Conservation (phyloP, 1,140 invertebrate genomes). For the Camponotus floridanus region DNA sequence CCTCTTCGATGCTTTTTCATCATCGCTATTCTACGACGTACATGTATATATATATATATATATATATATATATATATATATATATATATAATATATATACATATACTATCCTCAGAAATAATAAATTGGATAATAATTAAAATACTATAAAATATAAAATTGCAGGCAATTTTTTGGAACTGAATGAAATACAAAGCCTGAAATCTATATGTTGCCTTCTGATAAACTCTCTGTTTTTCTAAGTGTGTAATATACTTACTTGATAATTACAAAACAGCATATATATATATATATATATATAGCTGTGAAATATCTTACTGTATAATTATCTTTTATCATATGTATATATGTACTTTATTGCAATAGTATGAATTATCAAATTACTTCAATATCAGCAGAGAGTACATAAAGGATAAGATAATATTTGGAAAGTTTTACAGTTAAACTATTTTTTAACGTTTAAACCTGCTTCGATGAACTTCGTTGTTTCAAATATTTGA, state of each 20-base stretch:
- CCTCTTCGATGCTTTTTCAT: constrained; percentile 35
- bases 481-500: constrained; percentile 10
- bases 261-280: background rate
- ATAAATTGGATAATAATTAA: too few species aligned
- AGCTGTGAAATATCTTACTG: background rate
- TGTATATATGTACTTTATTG: background rate
- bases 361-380: constrained; percentile 18
- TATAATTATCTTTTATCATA: background rate
- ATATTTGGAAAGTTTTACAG: background rate
- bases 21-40: background rate
- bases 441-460: constrained; percentile 1
- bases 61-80: background rate
- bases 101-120: too few species aligned
- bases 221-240: constrained; percentile 13
- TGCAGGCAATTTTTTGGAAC: constrained; percentile 1
- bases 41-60: background rate
- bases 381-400: background rate
- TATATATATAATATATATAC: background rate
- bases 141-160: constrained; percentile 6
- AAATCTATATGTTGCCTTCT: constrained; percentile 40
- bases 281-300: background rate
- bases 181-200: constrained; percentile 38
- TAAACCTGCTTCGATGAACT: background rate
- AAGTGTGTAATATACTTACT: constrained; percentile 22
- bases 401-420: constrained; percentile 20